A percentile compares a stretch with the other conserved stretches of the same genome.
Evolutionary conservation across 2,888 invertebrate genomes (phyloP).

Genomic region (Tipula confusa): DNA sequence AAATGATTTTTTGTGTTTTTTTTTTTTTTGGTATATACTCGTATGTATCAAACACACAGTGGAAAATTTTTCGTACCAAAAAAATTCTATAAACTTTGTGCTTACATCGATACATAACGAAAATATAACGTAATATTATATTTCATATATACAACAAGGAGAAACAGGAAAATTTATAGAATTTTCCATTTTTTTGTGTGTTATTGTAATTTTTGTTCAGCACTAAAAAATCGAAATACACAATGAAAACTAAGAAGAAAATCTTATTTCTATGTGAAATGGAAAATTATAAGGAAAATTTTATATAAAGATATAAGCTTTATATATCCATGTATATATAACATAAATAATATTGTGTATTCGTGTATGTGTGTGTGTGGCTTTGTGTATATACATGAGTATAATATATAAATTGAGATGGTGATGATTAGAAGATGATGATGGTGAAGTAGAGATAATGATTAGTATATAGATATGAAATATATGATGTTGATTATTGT

Average conservation of each 20-base stretch:
- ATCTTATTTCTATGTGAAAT: not conserved
- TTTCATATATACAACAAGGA: not conserved
- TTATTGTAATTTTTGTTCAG: too few relatives aligned
- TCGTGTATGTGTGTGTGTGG: not conserved
- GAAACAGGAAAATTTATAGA: constrained; percentile 8
- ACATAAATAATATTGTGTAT: not conserved
- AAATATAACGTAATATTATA: not conserved
- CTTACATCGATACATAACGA: constrained; percentile 1
- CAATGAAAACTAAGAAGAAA: not conserved
- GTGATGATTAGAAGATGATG: constrained; percentile 13
- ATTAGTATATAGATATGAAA: not conserved
- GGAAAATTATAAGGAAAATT: constrained; percentile 4
- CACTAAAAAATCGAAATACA: not conserved
- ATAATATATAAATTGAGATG: not conserved
- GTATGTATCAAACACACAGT: not conserved
- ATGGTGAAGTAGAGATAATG: constrained; percentile 14
- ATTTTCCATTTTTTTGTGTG: not conserved
- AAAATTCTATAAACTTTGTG: not conserved
- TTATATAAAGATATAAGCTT: not conserved
- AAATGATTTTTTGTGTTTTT: not conserved
- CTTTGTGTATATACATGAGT: too few relatives aligned
- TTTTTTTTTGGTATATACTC: not conserved
- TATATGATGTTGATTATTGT: not conserved
- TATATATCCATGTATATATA: not conserved
- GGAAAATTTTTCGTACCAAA: not conserved